Evolutionary conservation across 2,113 vertebrate genomes (phyloP), one percentile per base, ranked within the genome.

Genomic region (Ophiodon elongatus): DNA sequence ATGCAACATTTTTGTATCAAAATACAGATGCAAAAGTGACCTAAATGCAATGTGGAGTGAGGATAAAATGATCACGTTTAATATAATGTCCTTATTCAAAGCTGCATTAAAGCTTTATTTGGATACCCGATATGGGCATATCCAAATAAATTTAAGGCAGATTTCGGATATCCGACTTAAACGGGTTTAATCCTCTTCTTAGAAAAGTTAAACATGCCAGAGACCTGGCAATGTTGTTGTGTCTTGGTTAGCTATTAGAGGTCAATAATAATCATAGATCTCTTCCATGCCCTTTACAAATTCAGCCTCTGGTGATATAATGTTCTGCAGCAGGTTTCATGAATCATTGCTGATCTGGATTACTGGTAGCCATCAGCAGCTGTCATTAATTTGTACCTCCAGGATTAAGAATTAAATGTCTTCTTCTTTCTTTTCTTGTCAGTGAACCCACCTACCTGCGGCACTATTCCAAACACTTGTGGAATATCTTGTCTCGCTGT

Each of bases 341-440:
- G 43, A 85, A 91, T 87, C 84, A 50, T 56, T 57, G 56, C 47
- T 43, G 59, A 87, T 87, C 56, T 43, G 77, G 79, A 85, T 85
- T 84, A 82, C 68, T 78, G 76, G 45, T 60, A 59, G 74, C 62
- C 66, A 70, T 75, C 67, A 75, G 75, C 64, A 3, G 35, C 72
- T 75, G 67, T 81, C 73, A 63, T 67, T 52, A 52, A 71, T 79
- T 72, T 71, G 14, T 52, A 80, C 59, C 72, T 89, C 35, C 27
- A 68, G 70, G 54, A 86, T 82, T 78, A 66, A 77, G 71, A 56
- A 56, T 17, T 63, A 9, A 37, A 79, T 45, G 45, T 57, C 6
- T 52, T 66, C n/a, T 29, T 33, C 31, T 65, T 45, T 33, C 31
- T 62, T 45, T 27, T 35, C 63, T n/a, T 68, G n/a, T 68, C 64